These are phyloP conservation scores for Pelobates fuscus DNA, from an alignment of 2,113 vertebrate genomes.

Conservation along the genomic window DNA sequence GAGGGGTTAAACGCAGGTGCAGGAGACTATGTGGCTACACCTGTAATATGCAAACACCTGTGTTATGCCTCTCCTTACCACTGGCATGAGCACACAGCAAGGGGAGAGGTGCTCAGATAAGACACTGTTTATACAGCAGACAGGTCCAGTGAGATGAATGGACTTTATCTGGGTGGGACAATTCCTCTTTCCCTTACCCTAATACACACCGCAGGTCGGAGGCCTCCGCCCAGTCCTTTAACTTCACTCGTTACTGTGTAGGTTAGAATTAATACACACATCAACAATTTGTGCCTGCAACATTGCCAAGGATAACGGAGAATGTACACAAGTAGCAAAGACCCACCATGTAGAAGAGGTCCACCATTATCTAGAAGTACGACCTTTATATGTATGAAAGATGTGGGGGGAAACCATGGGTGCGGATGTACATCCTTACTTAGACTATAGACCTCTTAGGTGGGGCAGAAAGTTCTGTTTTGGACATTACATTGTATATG, in stretches of 20 bases:
- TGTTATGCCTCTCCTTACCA: slow-evolving; percentile 13
- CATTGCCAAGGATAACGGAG: too few relatives aligned
- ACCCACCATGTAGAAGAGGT: too few relatives aligned
- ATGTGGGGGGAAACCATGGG: too few relatives aligned
- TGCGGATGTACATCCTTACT: too few relatives aligned
- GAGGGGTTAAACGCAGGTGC: neutral
- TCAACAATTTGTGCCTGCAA: too few relatives aligned
- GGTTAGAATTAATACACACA: too few relatives aligned
- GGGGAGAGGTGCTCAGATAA: slow-evolving; percentile 11
- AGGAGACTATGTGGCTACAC: neutral
- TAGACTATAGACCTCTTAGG: too few relatives aligned
- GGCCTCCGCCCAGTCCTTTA: slow-evolving; percentile 4
- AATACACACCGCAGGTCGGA: neutral
- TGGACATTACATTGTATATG: too few relatives aligned
- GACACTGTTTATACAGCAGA: slow-evolving; percentile 20
- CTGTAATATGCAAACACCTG: slow-evolving; percentile 10
- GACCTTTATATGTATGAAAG: too few relatives aligned
- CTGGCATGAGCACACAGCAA: neutral
- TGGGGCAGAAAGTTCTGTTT: too few relatives aligned
- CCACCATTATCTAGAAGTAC: too few relatives aligned
- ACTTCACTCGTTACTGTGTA: slow-evolving; percentile 3
- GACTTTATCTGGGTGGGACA: slow-evolving; percentile 25
- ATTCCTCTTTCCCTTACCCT: neutral
- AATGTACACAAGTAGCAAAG: too few relatives aligned
- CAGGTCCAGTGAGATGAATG: slow-evolving; percentile 9